A percentile compares a stretch with the other conserved stretches of the same genome.
Conservation (phyloP, 2,797 vertebrate genomes). For the Ctenochaetus hawaiiensis region DNA sequence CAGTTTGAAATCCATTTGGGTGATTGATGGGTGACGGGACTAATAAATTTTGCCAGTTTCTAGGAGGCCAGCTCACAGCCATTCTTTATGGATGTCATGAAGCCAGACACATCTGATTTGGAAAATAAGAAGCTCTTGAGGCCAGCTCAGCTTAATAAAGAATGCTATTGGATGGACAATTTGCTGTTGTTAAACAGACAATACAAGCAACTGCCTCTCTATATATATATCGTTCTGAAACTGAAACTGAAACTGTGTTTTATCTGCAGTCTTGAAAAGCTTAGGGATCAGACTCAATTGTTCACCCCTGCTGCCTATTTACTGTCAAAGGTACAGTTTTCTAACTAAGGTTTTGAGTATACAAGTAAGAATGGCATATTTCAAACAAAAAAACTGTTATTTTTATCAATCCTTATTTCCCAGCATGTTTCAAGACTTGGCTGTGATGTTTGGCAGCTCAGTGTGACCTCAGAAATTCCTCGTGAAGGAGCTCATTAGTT, state of each 20-base stretch:
- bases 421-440: background rate
- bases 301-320: no score
- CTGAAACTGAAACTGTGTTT: conserved; percentile 10
- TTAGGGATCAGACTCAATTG: no score
- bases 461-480: conserved; percentile 18
- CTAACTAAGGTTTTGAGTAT: background rate
- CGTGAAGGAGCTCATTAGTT: conserved; percentile 33
- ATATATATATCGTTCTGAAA: conserved; percentile 32
- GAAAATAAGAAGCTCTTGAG: conserved; percentile 78
- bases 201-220: conserved; percentile 25
- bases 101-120: conserved; percentile 80
- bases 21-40: conserved; percentile 88
- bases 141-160: conserved; percentile 77
- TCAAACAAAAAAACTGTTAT: background rate
- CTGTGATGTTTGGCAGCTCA: background rate
- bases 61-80: conserved; percentile 76
- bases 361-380: background rate
- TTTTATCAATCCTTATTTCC: background rate
- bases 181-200: conserved; percentile 69
- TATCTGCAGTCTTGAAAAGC: conserved; percentile 1
- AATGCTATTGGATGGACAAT: conserved; percentile 73
- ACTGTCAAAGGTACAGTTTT: background rate
- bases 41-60: conserved; percentile 88
- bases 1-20: conserved; percentile 89
- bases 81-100: conserved; percentile 86